Percentiles rank a stretch among this genome's conserved stretches.
Evolutionary conservation across 2,797 vertebrate species (phyloP).

Genomic region (Zalophus californianus): DNA sequence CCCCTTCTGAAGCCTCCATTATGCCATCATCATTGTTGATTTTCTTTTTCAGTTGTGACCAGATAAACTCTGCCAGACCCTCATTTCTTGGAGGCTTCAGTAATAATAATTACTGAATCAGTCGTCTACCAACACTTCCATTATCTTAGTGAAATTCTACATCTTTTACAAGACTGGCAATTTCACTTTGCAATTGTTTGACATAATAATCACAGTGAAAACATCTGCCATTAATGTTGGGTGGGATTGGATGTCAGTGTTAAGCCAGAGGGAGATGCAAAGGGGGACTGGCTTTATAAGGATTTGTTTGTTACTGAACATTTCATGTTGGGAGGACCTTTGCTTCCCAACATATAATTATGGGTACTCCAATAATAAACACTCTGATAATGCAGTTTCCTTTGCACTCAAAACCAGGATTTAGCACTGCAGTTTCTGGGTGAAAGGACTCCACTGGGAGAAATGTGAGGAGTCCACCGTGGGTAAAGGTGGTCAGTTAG

Average conservation of each 20-base stretch:
- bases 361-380: background rate
- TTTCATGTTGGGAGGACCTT: background rate
- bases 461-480: background rate
- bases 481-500: background rate
- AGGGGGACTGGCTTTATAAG: background rate
- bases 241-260: background rate
- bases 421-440: background rate
- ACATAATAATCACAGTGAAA: background rate
- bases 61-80: background rate
- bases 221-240: background rate
- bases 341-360: background rate
- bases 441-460: background rate
- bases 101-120: background rate
- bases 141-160: slow-evolving; percentile 19
- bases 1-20: background rate
- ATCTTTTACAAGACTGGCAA: background rate
- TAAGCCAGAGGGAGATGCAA: background rate
- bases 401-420: background rate
- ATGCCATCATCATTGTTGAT: background rate
- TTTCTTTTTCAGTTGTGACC: background rate
- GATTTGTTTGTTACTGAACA: background rate
- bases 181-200: background rate
- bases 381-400: background rate
- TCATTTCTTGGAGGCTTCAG: slow-evolving; percentile 13
- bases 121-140: background rate